Percentiles rank a stretch among this genome's conserved stretches.
Conservation (phyloP, 2,797 vertebrate genomes). For the Naso thynnoides region DNA sequence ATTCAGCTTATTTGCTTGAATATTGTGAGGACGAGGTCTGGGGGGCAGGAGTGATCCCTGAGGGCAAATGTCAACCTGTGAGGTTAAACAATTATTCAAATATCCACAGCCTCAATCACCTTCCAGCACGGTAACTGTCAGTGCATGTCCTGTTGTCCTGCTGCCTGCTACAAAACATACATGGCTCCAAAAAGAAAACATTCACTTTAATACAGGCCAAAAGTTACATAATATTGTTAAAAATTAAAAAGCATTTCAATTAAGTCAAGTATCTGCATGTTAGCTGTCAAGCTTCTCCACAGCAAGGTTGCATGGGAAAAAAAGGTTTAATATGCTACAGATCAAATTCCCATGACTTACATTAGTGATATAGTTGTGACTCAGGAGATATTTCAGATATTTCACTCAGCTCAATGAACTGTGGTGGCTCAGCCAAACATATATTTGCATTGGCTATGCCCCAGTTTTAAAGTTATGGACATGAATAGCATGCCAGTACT, state of each 20-base stretch:
- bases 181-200: not conserved
- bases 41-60: conserved; percentile 35
- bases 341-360: conserved; percentile 20
- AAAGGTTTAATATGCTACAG: conserved; percentile 4
- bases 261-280: conserved; percentile 1
- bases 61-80: conserved; percentile 51
- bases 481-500: conserved; percentile 33
- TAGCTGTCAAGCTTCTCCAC: not conserved
- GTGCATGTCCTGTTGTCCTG: conserved; percentile 28
- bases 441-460: conserved; percentile 52
- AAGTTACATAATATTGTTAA: not conserved
- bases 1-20: conserved; percentile 65
- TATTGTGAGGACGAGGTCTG: conserved; percentile 28
- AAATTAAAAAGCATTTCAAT: not conserved
- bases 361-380: conserved; percentile 32
- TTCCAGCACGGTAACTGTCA: conserved; percentile 35
- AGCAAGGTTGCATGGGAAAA: conserved; percentile 13
- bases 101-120: conserved; percentile 23
- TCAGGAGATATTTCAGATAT: conserved; percentile 49
- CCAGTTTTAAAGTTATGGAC: conserved; percentile 43
- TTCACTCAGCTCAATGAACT: conserved; percentile 39
- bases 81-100: conserved; percentile 63
- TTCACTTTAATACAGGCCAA: not conserved
- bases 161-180: conserved; percentile 12
- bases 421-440: conserved; percentile 26